These are phyloP conservation scores for Oithona nana DNA, from an alignment of 2,888 invertebrate genomes.

Conservation along the genomic window DNA sequence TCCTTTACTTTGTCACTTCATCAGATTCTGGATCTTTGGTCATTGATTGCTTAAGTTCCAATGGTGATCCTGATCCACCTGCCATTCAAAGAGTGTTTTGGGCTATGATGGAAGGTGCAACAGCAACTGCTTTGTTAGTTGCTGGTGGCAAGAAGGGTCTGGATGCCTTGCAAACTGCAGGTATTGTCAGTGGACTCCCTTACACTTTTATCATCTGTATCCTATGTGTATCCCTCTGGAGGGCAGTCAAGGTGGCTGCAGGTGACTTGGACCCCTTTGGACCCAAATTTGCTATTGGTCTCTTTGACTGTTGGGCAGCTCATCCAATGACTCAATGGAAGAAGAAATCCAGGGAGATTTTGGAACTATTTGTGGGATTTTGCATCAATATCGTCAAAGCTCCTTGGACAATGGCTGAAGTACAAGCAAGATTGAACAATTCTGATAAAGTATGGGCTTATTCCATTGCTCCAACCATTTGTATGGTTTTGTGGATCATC, in stretches of 20 bases:
- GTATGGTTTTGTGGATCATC: background rate
- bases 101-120: conserved; percentile 15
- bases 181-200: conserved; percentile 1
- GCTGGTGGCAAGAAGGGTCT: background rate
- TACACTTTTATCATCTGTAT: background rate
- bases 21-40: conserved; percentile 17
- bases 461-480: background rate
- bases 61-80: conserved; percentile 16
- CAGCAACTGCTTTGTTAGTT: conserved; percentile 6
- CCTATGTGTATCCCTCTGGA: conserved; percentile 13
- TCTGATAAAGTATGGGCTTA: background rate
- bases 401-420: background rate
- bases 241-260: conserved; percentile 5
- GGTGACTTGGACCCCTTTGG: conserved; percentile 8
- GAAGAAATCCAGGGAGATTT: background rate
- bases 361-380: background rate
- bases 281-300: conserved; percentile 1
- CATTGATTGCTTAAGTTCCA: conserved; percentile 15
- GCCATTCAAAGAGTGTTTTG: conserved; percentile 11
- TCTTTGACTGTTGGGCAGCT: conserved; percentile 2
- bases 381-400: background rate
- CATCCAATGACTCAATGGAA: background rate
- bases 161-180: conserved; percentile 4
- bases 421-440: background rate
- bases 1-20: conserved; percentile 17